These are phyloP conservation scores for Paguma larvata DNA, from an alignment of 2,797 vertebrate species.

Conservation along the genomic window DNA sequence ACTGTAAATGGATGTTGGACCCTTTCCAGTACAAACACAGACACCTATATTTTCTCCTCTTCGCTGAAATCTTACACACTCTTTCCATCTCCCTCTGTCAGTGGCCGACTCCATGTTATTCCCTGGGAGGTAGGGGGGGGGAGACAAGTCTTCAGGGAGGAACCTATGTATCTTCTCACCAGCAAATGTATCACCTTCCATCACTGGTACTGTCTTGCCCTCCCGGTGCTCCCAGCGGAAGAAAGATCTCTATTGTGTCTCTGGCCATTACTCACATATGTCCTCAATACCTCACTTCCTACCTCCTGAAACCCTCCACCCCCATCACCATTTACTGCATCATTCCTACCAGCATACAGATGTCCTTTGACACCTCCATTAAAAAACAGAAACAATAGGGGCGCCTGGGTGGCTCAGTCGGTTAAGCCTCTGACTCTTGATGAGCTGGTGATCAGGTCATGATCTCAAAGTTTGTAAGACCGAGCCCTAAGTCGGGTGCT, in stretches of 20 bases:
- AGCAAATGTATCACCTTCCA: not conserved
- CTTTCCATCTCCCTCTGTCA: not conserved
- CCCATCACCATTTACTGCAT: not conserved
- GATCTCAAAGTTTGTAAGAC: no score
- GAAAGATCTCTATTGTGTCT: not conserved
- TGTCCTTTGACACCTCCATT: not conserved
- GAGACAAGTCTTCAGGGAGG: not conserved
- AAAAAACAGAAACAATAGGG: not conserved
- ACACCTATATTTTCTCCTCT: not conserved
- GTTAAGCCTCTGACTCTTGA: no score
- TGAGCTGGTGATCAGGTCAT: no score
- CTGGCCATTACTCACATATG: not conserved
- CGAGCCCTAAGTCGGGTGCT: no score
- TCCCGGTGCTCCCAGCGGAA: not conserved
- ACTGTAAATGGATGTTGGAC: not conserved
- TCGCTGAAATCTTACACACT: not conserved
- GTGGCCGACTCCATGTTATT: not conserved
- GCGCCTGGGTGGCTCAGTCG: no score
- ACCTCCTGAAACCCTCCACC: not conserved
- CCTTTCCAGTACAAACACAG: not conserved
- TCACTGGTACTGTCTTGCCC: not conserved
- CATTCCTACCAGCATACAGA: not conserved
- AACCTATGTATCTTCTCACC: not conserved
- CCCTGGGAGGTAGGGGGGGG: accelerated
- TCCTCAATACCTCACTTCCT: not conserved